Base-by-base conservation (phyloP, 2,888 invertebrate species). In the Troides aeacus region DNA sequence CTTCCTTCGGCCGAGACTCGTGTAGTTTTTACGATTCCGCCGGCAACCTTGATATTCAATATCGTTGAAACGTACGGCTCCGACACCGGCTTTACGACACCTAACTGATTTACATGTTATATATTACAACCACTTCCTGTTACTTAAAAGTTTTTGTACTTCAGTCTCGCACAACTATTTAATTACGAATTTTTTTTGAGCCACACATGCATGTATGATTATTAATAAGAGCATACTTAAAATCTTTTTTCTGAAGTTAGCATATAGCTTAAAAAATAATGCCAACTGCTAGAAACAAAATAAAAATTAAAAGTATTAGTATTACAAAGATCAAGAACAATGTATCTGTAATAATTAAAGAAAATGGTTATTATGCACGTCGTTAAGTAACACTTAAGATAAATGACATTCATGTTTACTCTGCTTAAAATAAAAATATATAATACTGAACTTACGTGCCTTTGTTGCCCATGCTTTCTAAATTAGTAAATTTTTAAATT, bases 11-110 rank as follows among this genome's bases (percentile, higher is more conserved):
- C 21, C 36, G 58, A 21, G 70, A 66, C 66, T 64, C 64, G 67
- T 39, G 62, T 50, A 59, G 70, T 66, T 69, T 66, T 67, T 69
- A 66, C 68, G 60, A 62, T 72, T 66, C 59, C 65, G 65, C 64
- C 64, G 62, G 62, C 66, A 70, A 67, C 70, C 70, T 70, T 70
- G 70, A 70, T 70, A 67, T 70, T 67, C 64, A 42, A 66, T 70
- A 70, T 62, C 24, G 62, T 70, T 70, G 69, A 53, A 70, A 56
- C 61, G 42, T 64, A 30, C 46, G 42, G 53, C 69, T 58, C 24
- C 10, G 39, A 7, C 39, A 7, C 39, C 39, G 10, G 24, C 58
- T 69, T 63, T 42, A 70, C 36, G 30, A 69, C 70, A 62, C 18
- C 39, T 50, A 53, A 64, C 66, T 56, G 61, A 62, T 69, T 62